Base-by-base conservation (phyloP, 2,888 invertebrate species). In the Gymnocheta viridis region DNA sequence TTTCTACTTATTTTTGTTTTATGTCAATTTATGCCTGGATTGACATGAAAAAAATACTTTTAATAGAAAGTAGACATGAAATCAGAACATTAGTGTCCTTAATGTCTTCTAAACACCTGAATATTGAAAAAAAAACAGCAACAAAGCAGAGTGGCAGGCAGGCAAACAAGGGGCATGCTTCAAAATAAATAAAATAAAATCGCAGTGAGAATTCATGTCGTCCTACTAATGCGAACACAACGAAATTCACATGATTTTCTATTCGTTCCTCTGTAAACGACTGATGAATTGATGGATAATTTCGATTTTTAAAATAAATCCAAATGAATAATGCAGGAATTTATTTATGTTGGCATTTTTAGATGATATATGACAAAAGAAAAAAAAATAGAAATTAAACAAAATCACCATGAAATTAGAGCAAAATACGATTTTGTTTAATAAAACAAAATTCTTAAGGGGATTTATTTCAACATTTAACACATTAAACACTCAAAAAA, bases 21-120 rank as follows among this genome's bases (percentile, higher is more conserved):
- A 2, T 32, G 22, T 32, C 24, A 22, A 54, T 62, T 70, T 38
- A 44, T 54, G 78, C 17, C 17, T 44, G 62, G 4, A 14, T 62
- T 62, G 44, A 54, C 14, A 70, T 17, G 32, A 47, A 62, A 54
- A 74, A 66, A 24, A 49, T 27, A 35, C 9, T 62, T 41, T 56
- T 72, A 79, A 79, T 72, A 22, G 6, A 64, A 79, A 79, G n/a
- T 56, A 79, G 72, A 72, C 79, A 79, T 54, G 64, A 79, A 79
- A 72, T 35, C 72, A 56, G 19, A 44, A 56, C 72, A 79, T 79
- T 72, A 79, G 79, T 56, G 72, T 35, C 54, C 62, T 56, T 79
- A 79, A 79, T 72, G 47, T 72, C 9, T 17, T 62, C 32, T 56
- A 56, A 56, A 29, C 35, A 51, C 41, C 64, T 32, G 7, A 32